phyloP scores from a whole-genome alignment of 1,140 invertebrate genomes.

The Nephila pilipes region DNA sequence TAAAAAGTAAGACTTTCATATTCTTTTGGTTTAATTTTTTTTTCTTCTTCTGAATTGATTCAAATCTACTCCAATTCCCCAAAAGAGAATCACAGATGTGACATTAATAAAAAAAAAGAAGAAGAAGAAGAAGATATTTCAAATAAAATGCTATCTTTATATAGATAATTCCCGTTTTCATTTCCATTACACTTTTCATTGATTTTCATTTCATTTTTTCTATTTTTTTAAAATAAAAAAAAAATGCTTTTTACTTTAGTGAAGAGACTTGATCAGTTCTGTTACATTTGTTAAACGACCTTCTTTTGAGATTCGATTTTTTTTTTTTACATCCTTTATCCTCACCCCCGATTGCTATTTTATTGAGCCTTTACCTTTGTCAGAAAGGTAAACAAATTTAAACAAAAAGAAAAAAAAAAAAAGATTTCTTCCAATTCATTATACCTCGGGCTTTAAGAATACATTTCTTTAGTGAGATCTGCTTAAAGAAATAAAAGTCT shows the following conservation, averaged over 20 bases:
- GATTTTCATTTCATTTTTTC: too few relatives aligned
- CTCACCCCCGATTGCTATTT: not conserved
- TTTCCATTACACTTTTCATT: too few relatives aligned
- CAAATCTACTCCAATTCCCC: too few relatives aligned
- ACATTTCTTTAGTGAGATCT: not conserved
- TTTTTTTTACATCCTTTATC: not conserved
- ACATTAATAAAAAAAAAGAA: too few relatives aligned
- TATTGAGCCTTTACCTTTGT: not conserved
- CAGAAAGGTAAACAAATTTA: not conserved
- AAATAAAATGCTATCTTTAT: too few relatives aligned
- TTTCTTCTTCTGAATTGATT: too few relatives aligned
- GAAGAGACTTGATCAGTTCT: not conserved
- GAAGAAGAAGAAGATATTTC: too few relatives aligned
- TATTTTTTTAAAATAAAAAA: not conserved
- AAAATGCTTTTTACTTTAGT: not conserved
- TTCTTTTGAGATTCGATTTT: not conserved
- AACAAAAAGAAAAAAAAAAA: too few relatives aligned
- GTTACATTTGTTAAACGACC: not conserved
- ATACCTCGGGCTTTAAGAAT: not conserved
- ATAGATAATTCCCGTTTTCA: too few relatives aligned
- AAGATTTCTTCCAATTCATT: not conserved
- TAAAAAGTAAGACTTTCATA: too few relatives aligned
- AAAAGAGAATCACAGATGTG: too few relatives aligned
- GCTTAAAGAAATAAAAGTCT: not conserved
- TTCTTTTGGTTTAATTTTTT: too few relatives aligned